A percentile compares a stretch with the other conserved stretches of the same genome.
Evolutionary conservation across 1,140 invertebrate species (phyloP).

Genomic region (Halyomorpha halys): DNA sequence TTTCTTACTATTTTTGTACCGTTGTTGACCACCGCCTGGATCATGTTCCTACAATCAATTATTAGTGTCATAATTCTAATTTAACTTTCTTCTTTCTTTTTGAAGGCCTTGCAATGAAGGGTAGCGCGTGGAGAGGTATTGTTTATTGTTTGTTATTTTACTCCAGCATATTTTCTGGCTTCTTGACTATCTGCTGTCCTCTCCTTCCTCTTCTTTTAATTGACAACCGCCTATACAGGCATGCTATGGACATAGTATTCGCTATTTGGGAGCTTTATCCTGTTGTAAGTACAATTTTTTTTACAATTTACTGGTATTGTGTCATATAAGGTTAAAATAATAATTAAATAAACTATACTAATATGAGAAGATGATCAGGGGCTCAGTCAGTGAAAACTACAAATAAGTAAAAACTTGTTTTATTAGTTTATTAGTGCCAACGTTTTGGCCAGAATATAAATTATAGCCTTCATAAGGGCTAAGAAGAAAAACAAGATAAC

Average conservation of each 20-base stretch:
- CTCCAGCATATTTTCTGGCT: constrained; percentile 49
- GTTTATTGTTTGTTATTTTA: constrained; percentile 47
- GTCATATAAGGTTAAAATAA: too few relatives aligned
- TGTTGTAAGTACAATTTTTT: constrained; percentile 47
- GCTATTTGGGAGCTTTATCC: constrained; percentile 70
- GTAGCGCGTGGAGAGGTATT: constrained; percentile 35
- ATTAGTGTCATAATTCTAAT: background rate
- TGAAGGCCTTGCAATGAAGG: constrained; percentile 18
- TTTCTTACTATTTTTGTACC: too few relatives aligned
- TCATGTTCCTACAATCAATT: too few relatives aligned
- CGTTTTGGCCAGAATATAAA: too few relatives aligned
- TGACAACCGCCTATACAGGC: constrained; percentile 51
- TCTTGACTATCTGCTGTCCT: constrained; percentile 54
- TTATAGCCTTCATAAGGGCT: too few relatives aligned
- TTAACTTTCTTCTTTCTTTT: background rate
- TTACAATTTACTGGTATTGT: background rate
- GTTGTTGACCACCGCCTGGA: too few relatives aligned
- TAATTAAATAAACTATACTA: too few relatives aligned
- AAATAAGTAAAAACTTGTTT: too few relatives aligned
- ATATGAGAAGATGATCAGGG: too few relatives aligned
- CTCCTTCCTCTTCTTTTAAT: constrained; percentile 54
- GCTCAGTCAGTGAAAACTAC: too few relatives aligned
- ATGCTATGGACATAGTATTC: constrained; percentile 54
- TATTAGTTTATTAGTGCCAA: too few relatives aligned
- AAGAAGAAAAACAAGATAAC: too few relatives aligned